Conservation (phyloP, 2,113 vertebrate genomes). For the Archilochus colubris region DNA sequence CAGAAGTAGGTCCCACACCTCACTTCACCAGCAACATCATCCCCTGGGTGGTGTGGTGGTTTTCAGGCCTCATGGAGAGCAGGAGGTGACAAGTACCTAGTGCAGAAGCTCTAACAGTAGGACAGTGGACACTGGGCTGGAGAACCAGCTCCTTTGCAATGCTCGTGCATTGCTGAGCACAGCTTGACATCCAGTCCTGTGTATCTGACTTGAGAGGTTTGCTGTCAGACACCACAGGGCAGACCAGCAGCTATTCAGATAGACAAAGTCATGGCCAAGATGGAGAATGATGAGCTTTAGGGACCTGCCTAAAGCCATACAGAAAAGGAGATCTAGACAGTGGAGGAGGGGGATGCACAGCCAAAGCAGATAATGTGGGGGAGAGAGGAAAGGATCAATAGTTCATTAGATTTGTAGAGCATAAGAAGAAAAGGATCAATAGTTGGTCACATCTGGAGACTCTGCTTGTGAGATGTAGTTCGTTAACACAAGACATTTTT, state of each 20-base stretch:
- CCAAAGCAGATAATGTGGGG: neutral
- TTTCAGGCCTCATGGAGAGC: neutral
- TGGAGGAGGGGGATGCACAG: neutral
- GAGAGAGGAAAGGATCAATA: conserved; percentile 27
- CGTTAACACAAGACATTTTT: neutral
- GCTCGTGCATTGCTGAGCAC: neutral
- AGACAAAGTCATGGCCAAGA: neutral
- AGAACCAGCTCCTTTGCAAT: neutral
- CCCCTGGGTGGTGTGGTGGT: rapidly evolving
- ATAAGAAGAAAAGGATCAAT: neutral
- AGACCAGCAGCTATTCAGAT: neutral
- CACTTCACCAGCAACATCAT: rapidly evolving
- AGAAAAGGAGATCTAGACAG: neutral
- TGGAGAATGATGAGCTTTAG: neutral
- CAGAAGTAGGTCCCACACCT: neutral
- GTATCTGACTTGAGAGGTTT: neutral
- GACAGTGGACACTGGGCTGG: neutral
- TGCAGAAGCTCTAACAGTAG: neutral
- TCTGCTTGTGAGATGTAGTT: neutral
- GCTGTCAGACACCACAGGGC: rapidly evolving
- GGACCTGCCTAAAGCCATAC: neutral
- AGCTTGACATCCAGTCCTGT: rapidly evolving
- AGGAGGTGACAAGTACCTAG: neutral
- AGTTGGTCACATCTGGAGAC: neutral
- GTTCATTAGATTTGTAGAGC: neutral